These are phyloP conservation scores for Brachionichthys hirsutus DNA, from an alignment of 2,113 vertebrate species.

Conservation along the genomic window DNA sequence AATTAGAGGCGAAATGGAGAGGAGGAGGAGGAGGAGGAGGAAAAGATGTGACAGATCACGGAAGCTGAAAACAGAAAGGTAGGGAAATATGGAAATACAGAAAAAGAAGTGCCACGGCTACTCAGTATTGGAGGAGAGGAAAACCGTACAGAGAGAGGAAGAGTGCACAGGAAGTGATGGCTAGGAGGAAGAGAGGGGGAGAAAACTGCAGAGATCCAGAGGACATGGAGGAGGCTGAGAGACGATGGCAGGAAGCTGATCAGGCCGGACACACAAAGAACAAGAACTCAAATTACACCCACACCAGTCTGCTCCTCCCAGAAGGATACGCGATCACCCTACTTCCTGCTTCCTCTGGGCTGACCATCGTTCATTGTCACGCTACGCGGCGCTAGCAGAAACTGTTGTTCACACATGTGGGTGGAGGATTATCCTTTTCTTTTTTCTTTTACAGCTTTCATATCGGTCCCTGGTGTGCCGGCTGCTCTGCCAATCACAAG, in stretches of 20 bases:
- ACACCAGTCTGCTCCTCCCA: slow-evolving; percentile 30
- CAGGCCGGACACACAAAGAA: slow-evolving; percentile 17
- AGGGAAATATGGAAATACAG: background rate
- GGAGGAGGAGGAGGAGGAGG: background rate
- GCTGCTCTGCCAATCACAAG: slow-evolving; percentile 40
- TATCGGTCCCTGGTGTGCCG: slow-evolving; percentile 3
- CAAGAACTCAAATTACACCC: slow-evolving; percentile 34
- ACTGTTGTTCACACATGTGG: slow-evolving; percentile 34
- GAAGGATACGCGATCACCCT: slow-evolving; percentile 45
- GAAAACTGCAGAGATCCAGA: slow-evolving; percentile 13
- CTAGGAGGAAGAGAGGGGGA: background rate
- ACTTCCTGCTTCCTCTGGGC: slow-evolving; percentile 26
- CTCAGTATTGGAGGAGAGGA: background rate
- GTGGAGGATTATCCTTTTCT: background rate
- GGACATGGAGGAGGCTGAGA: slow-evolving; percentile 11
- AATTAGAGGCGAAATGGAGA: background rate
- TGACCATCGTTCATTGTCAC: slow-evolving; percentile 29
- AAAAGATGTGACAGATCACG: background rate
- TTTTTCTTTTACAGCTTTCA: slow-evolving; percentile 15
- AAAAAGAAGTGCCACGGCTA: background rate
- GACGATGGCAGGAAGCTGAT: slow-evolving; percentile 12
- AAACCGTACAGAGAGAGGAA: background rate
- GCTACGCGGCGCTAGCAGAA: slow-evolving; percentile 11
- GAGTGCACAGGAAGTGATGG: slow-evolving; percentile 3
- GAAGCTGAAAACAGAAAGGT: background rate